Evolutionary conservation across 2,797 vertebrate genomes (phyloP).

Genomic region (Megalops cyprinoides): DNA sequence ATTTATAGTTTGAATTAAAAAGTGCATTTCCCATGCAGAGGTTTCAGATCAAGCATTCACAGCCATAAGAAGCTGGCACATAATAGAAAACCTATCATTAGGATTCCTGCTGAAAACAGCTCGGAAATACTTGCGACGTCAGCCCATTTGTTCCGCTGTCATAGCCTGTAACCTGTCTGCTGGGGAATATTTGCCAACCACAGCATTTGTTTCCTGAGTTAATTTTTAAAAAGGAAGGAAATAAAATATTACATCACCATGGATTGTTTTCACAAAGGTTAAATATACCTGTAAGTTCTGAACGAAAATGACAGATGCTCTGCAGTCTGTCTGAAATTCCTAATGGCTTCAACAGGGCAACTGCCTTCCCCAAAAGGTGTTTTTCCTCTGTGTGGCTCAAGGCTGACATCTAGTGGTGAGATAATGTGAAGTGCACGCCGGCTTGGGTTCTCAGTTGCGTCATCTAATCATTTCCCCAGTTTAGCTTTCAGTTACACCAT

Average conservation of each 20-base stretch:
- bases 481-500: too few species aligned
- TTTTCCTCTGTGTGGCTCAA: conserved; percentile 12
- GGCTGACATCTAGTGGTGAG: conserved; percentile 27
- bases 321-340: too few species aligned
- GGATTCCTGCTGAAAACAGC: too few species aligned
- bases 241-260: too few species aligned
- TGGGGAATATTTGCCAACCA: not conserved
- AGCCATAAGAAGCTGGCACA: not conserved
- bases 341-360: too few species aligned
- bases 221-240: not conserved
- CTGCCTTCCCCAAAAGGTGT: too few species aligned
- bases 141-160: not conserved
- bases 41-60: not conserved
- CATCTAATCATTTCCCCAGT: not conserved
- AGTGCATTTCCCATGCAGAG: not conserved
- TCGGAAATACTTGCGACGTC: too few species aligned
- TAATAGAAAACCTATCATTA: not conserved
- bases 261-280: not conserved
- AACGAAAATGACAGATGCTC: conserved; percentile 5
- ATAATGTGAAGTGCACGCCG: too few species aligned
- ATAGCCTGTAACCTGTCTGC: not conserved
- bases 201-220: not conserved
- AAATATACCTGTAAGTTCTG: not conserved
- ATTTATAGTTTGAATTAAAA: not conserved
- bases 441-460: not conserved